Conservation (phyloP, 2,797 vertebrate genomes). For the Cryptoprocta ferox region DNA sequence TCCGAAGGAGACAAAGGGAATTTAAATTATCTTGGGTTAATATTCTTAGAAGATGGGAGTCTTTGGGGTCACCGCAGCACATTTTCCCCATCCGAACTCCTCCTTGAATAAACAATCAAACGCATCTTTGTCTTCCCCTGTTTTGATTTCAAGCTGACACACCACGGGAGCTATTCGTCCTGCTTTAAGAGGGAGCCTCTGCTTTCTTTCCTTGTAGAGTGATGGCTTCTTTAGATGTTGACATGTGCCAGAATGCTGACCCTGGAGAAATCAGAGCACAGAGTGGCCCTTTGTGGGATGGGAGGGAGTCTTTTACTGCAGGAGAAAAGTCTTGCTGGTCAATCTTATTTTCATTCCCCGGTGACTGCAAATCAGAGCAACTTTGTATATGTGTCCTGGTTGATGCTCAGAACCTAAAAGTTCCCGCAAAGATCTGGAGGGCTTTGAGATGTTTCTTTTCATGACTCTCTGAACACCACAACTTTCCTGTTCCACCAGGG, state of each 20-base stretch:
- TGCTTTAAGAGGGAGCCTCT: neutral
- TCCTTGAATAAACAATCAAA: slow-evolving; percentile 42
- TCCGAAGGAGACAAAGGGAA: slow-evolving; percentile 59
- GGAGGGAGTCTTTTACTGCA: slow-evolving; percentile 29
- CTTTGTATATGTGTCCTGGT: slow-evolving; percentile 43
- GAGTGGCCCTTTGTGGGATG: neutral
- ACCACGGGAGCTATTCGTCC: neutral
- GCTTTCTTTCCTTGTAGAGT: slow-evolving; percentile 53
- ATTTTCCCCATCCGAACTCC: neutral
- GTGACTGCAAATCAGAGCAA: slow-evolving; percentile 46
- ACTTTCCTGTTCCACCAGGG: neutral
- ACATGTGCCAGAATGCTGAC: neutral
- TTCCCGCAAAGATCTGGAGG: slow-evolving; percentile 49
- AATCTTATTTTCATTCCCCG: neutral
- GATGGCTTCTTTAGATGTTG: slow-evolving; percentile 50
- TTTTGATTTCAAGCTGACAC: slow-evolving; percentile 43
- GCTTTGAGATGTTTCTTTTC: slow-evolving; percentile 68
- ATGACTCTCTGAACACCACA: slow-evolving; percentile 30
- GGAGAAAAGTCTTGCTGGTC: slow-evolving; percentile 34
- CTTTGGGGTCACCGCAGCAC: neutral
- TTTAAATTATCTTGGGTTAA: slow-evolving; percentile 64
- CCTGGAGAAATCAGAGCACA: neutral
- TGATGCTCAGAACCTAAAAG: slow-evolving; percentile 65
- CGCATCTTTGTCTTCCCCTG: slow-evolving; percentile 9
- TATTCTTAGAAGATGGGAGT: slow-evolving; percentile 54